Evolutionary conservation across 2,888 invertebrate species (phyloP).

Genomic region (Apodemia hepburni): DNA sequence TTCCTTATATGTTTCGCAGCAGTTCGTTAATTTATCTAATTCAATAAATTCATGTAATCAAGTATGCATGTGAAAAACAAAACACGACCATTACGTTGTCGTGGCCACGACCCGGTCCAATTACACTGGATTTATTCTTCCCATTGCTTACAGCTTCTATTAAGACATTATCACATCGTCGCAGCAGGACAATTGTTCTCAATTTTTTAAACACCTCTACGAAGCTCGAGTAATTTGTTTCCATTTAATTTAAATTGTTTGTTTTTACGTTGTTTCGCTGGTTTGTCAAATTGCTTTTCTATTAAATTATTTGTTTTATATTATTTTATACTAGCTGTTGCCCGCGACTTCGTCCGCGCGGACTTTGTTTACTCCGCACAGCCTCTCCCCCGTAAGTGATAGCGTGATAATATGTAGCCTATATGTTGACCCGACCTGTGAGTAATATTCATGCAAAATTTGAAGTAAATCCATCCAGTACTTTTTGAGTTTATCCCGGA

Average conservation of each 20-base stretch:
- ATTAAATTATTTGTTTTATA: not conserved
- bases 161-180: constrained; percentile 72
- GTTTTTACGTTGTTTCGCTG: constrained; percentile 39
- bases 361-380: too few species aligned
- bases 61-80: constrained; percentile 65
- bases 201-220: constrained; percentile 74
- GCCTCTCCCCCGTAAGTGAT: too few species aligned
- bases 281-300: not conserved
- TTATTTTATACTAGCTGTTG: not conserved
- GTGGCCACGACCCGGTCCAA: constrained; percentile 63
- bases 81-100: constrained; percentile 69
- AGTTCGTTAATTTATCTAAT: constrained; percentile 15
- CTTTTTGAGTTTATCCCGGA: too few species aligned
- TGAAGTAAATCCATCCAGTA: too few species aligned
- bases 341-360: too few species aligned
- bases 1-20: too few species aligned
- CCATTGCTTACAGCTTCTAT: constrained; percentile 53
- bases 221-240: constrained; percentile 70
- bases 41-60: constrained; percentile 48
- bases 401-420: too few species aligned
- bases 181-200: constrained; percentile 69
- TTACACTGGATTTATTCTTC: constrained; percentile 75
- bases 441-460: too few species aligned
- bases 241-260: constrained; percentile 54
- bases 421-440: too few species aligned